Base-by-base conservation (phyloP, 2,113 vertebrate genomes). In the Sinocyclocheilus grahami region DNA sequence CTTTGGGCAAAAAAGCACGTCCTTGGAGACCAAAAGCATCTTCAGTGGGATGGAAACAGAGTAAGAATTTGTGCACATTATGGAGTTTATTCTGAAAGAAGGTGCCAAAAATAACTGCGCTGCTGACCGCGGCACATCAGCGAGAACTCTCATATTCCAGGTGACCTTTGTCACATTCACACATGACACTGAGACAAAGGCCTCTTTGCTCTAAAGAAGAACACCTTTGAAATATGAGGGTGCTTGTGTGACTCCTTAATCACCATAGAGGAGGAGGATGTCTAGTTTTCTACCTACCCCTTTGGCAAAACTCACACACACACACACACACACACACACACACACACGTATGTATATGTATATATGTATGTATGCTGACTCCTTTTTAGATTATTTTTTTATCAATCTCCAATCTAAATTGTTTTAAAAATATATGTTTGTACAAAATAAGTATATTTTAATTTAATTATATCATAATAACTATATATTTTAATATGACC, bases 91-190 rank as follows among this genome's bases (percentile, higher is more conserved):
- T 4, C 6, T 62, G 9, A 24, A 76, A 58, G 88, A 81, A 53
- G 60, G 79, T 46, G 48, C 37, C 46, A 71, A 71, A 85, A 88
- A 81, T 85, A 85, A 81, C 55, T 83, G 10, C 67, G 1, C 7
- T 74, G 79, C 82, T 85, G 78, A 86, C 74, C 33, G 20, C 75
- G 20, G 75, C 53, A 30, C 65, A 82, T 74, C 27, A 62, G 42
- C n/a, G 60, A 69, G 65, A 75, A 46, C 75, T 83, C 89, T 91
- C 82, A 85, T 75, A 85, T 91, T 85, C 83, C 88, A 71, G 65
- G 53, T 82, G 80, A 89, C 89, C 88, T 88, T 88, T 83, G 84
- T 72, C 10, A 78, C 80, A 71, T 65, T 62, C 33, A 80, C 75
- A 88, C 74, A 83, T 48, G 24, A 87, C 78, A 48, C 42, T 8